Percentiles rank a stretch among this genome's conserved stretches.
phyloP scores from a whole-genome alignment of 2,888 invertebrate genomes.

The Lithophane ornitopus region DNA sequence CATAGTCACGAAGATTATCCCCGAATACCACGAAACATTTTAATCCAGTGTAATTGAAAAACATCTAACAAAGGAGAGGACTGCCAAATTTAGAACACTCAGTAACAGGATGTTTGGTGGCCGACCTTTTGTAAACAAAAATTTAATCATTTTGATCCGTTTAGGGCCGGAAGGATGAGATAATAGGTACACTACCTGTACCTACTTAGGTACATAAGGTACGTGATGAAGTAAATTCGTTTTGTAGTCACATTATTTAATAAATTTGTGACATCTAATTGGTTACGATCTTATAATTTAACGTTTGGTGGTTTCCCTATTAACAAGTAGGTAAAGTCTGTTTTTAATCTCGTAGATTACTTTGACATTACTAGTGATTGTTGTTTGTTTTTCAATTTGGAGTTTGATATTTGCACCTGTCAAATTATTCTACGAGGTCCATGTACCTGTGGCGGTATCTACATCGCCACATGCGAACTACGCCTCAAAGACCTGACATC shows the following conservation, averaged over 20 bases:
- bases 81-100: conserved; percentile 47
- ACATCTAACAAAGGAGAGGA: conserved; percentile 60
- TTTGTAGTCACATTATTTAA: conserved; percentile 25
- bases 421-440: no score
- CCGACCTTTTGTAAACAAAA: conserved; percentile 71
- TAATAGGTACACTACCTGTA: conserved; percentile 57
- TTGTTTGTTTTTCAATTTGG: no score
- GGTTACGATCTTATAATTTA: not conserved
- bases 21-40: conserved; percentile 48
- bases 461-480: no score
- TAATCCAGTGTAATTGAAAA: conserved; percentile 64
- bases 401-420: no score
- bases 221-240: conserved; percentile 23
- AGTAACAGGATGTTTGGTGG: conserved; percentile 65
- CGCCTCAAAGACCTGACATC: no score
- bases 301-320: no score
- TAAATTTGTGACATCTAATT: conserved; percentile 1
- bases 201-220: conserved; percentile 6
- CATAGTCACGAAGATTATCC: conserved; percentile 45
- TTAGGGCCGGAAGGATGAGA: conserved; percentile 70
- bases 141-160: conserved; percentile 74
- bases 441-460: no score
- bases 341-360: no score
- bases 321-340: not conserved
- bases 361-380: no score